Base-by-base conservation (phyloP, 2,797 vertebrate genomes). In the Coregonus sp. region DNA sequence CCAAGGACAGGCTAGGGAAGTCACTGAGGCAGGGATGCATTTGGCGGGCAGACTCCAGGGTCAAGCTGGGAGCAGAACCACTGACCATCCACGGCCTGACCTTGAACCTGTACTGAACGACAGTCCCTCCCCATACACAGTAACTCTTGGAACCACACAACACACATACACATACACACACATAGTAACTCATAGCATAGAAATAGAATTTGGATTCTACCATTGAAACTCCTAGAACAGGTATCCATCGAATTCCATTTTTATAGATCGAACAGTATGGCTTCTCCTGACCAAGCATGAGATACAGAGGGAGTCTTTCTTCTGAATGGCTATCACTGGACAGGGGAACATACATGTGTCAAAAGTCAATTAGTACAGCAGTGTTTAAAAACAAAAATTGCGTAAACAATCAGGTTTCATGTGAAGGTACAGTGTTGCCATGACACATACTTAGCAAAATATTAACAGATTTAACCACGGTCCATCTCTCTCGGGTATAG, bases 401-500 rank as follows among this genome's bases (percentile, higher is more conserved):
- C n/a, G 20, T 7, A 33, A 63, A 63, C 59, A 66, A 33, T 33
- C 29, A 29, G 25, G 4, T 66, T 20, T 66, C 29, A 66, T 15
- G 29, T 65, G 61, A 65, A 65, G 7, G 20, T 29, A 65, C 61
- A 14, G 14, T 66, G 20, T 66, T 66, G 29, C 29, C 25, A 66
- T 66, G 29, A 66, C 63, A 33, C 29, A 29, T 65, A 33, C 25
- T 12, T 33, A 16, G 25, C 33, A 68, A 35, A 68, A 33, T 16
- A 68, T 68, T 35, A 35, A 18, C 66, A 68, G 15, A 68, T 68
- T 37, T 33, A 35, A 68, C 25, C 59, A 25, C 3, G 9, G 25
- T 12, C 54, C 25, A n/a, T 66, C 78, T 14, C 35, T 47, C 50
- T 66, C 25, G 70, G 59, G 86, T 85, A 84, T 78, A 81, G 1